phyloP scores from a whole-genome alignment of 1,140 invertebrate species.

The Cydia fagiglandana region DNA sequence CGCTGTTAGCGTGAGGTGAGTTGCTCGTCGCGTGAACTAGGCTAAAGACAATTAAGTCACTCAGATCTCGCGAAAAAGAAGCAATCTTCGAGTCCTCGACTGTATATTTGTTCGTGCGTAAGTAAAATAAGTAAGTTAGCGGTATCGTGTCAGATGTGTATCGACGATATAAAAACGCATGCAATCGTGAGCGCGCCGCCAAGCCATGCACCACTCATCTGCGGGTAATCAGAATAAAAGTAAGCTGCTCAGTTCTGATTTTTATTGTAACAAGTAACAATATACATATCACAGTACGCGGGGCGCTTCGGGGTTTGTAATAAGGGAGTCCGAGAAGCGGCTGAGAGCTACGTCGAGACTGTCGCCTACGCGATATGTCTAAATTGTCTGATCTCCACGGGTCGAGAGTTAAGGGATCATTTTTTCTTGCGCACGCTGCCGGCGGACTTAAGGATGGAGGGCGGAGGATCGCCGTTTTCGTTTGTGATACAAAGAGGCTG shows the following conservation, averaged over 20 bases:
- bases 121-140: slow-evolving; percentile 40
- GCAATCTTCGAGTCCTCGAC: slow-evolving; percentile 24
- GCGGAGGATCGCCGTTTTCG: slow-evolving; percentile 80
- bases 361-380: slow-evolving; percentile 49
- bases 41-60: slow-evolving; percentile 23
- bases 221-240: slow-evolving; percentile 60
- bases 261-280: slow-evolving; percentile 78
- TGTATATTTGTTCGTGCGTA: slow-evolving; percentile 40
- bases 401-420: slow-evolving; percentile 55
- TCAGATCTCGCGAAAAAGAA: not conserved
- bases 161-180: slow-evolving; percentile 61
- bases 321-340: slow-evolving; percentile 52
- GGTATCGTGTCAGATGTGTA: slow-evolving; percentile 50
- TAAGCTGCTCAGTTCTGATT: slow-evolving; percentile 60
- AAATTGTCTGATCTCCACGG: slow-evolving; percentile 50
- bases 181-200: slow-evolving; percentile 60
- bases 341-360: slow-evolving; percentile 57
- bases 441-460: slow-evolving; percentile 75
- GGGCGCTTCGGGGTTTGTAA: slow-evolving; percentile 70
- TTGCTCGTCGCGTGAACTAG: slow-evolving; percentile 9
- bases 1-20: slow-evolving; percentile 26
- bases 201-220: slow-evolving; percentile 77
- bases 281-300: slow-evolving; percentile 79
- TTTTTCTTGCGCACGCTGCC: slow-evolving; percentile 78
- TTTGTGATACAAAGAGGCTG: slow-evolving; percentile 84